A percentile compares a stretch with the other conserved stretches of the same genome.
Evolutionary conservation across 2,113 vertebrate species (phyloP).

Genomic region (Ardeotis arabs): DNA sequence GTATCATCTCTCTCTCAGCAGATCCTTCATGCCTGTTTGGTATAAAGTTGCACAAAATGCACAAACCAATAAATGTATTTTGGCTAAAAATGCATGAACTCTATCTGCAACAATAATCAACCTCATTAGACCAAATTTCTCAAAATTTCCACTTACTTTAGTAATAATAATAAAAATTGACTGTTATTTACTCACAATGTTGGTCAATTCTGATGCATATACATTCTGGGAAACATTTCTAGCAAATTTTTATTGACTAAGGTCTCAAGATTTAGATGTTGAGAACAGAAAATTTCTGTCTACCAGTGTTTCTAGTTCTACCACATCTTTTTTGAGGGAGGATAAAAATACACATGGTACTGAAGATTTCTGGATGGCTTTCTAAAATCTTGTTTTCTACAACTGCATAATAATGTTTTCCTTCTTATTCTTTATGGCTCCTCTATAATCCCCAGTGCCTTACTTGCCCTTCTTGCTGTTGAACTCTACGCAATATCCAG

Average conservation of each 20-base stretch:
- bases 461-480: background rate
- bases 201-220: background rate
- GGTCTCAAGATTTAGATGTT: background rate
- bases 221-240: background rate
- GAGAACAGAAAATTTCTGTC: background rate
- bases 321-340: background rate
- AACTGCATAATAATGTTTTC: background rate
- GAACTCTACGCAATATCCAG: background rate
- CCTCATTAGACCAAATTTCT: rapidly evolving
- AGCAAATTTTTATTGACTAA: background rate
- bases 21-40: background rate
- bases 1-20: background rate
- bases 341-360: rapidly evolving
- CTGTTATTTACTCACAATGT: background rate
- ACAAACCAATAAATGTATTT: rapidly evolving
- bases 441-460: background rate
- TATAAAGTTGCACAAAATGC: background rate
- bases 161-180: background rate
- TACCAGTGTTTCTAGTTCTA: background rate
- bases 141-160: background rate
- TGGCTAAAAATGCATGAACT: background rate
- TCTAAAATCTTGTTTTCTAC: background rate
- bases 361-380: background rate
- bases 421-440: background rate
- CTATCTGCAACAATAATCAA: background rate